Evolutionary conservation across 2,113 vertebrate genomes (phyloP).

Genomic region (Mirza zaza): DNA sequence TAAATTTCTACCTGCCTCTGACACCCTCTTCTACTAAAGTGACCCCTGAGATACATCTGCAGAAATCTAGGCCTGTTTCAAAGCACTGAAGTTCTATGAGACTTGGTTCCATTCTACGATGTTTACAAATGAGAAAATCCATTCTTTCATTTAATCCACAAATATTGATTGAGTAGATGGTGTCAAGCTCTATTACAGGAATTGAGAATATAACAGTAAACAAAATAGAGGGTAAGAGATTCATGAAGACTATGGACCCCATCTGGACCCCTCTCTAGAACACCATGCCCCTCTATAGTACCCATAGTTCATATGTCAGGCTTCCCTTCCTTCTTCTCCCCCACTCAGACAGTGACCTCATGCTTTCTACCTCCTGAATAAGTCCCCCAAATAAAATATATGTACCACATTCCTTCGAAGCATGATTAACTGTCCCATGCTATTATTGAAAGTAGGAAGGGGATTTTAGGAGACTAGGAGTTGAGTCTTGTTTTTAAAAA

Average conservation of each 20-base stretch:
- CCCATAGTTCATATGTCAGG: accelerated
- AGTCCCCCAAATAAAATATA: neutral
- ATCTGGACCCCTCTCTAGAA: too few relatives aligned
- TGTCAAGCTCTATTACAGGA: neutral
- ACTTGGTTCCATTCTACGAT: neutral
- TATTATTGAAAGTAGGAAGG: neutral
- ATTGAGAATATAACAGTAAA: neutral
- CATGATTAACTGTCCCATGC: neutral
- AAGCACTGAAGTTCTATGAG: neutral
- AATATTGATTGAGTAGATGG: neutral
- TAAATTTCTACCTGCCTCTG: neutral
- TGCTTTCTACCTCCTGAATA: neutral
- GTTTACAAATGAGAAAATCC: neutral
- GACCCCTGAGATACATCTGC: neutral
- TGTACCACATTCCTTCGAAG: neutral
- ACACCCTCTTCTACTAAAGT: neutral
- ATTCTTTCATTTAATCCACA: neutral
- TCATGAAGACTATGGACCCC: neutral
- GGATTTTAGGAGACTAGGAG: neutral
- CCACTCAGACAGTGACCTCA: neutral
- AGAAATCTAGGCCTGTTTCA: neutral
- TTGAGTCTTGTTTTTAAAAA: neutral
- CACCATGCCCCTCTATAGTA: accelerated
- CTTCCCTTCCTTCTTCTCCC: neutral
- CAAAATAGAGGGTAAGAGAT: neutral